Conservation (phyloP, 2,888 invertebrate species). For the Athalia rosae region DNA sequence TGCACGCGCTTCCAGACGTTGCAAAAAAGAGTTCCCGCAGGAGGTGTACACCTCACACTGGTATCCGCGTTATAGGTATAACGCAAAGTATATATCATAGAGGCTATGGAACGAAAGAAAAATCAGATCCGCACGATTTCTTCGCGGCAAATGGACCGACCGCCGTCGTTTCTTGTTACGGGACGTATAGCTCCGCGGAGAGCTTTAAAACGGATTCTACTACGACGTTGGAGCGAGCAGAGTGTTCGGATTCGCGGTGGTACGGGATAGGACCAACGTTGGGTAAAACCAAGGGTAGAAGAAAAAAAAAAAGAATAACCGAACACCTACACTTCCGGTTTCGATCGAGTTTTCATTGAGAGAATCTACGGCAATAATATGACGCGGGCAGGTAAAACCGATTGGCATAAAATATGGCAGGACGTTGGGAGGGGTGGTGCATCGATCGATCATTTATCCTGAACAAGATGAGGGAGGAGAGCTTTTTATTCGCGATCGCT, state of each 20-base stretch:
- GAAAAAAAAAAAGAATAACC: no score
- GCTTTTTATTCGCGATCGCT: no score
- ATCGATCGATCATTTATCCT: no score
- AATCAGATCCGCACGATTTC: slow-evolving; percentile 35
- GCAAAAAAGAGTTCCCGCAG: slow-evolving; percentile 13
- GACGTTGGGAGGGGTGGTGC: no score
- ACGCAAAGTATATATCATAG: no score
- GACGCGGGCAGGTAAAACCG: no score
- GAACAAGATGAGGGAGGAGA: no score
- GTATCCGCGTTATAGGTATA: neutral
- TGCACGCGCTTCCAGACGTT: neutral
- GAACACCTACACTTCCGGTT: no score
- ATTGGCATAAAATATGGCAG: no score
- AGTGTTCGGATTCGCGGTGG: neutral
- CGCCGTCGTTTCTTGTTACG: neutral
- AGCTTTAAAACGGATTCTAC: slow-evolving; percentile 26
- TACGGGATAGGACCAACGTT: neutral
- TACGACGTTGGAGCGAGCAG: neutral
- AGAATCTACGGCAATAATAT: no score
- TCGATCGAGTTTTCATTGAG: no score
- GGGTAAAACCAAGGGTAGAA: no score
- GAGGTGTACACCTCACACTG: neutral
- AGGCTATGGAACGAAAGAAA: slow-evolving; percentile 9
- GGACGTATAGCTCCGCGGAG: slow-evolving; percentile 23
- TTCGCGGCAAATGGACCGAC: slow-evolving; percentile 13